These are phyloP conservation scores for Tridacna gigas DNA, from an alignment of 2,888 invertebrate species.

Conservation along the genomic window DNA sequence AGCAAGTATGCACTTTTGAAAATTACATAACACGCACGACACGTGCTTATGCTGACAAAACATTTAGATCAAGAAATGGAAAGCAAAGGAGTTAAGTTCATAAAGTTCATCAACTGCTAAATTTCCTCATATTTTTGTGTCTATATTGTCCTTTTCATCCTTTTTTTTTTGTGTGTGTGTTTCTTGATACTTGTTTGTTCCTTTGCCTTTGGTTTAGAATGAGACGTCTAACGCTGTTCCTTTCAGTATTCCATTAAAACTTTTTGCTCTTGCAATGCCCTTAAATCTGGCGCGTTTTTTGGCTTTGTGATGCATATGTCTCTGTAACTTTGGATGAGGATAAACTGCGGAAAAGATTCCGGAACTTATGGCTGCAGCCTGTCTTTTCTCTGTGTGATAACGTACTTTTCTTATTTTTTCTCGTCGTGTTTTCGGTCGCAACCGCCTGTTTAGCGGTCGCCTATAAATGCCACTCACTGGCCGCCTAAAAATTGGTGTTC, in stretches of 20 bases:
- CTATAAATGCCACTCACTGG: neutral
- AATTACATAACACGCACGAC: too few species aligned
- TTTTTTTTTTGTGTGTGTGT: too few species aligned
- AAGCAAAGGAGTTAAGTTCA: too few species aligned
- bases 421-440: neutral
- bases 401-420: neutral
- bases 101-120: too few species aligned
- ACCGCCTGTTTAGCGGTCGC: neutral
- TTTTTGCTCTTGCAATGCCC: slow-evolving; percentile 42
- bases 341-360: slow-evolving; percentile 32
- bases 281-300: slow-evolving; percentile 24
- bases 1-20: too few species aligned
- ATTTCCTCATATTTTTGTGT: too few species aligned
- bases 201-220: too few species aligned
- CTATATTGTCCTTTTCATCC: too few species aligned
- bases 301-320: slow-evolving; percentile 18
- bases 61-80: too few species aligned
- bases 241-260: slow-evolving; percentile 46
- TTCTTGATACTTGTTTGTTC: too few species aligned
- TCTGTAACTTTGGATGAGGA: slow-evolving; percentile 40
- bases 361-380: slow-evolving; percentile 7
- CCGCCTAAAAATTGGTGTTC: neutral
- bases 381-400: neutral
- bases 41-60: too few species aligned
- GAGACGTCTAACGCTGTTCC: slow-evolving; percentile 21